Evolutionary conservation across 2,888 invertebrate genomes (phyloP).

Genomic region (Corythucha ciliata): DNA sequence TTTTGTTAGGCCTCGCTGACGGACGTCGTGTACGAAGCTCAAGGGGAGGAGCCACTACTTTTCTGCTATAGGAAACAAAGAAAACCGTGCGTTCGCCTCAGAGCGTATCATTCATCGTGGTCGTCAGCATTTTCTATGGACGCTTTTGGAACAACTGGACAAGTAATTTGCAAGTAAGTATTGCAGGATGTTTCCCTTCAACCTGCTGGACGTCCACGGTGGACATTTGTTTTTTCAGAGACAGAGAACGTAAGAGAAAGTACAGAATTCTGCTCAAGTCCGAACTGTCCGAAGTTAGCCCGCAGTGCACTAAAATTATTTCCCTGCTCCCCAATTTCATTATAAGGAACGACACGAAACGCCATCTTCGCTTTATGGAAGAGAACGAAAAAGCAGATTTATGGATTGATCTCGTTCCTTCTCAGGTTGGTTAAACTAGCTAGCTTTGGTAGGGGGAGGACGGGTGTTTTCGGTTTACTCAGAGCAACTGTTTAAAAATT

Average conservation of each 20-base stretch:
- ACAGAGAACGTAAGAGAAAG: slow-evolving; percentile 59
- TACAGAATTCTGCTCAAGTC: slow-evolving; percentile 64
- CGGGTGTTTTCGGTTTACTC: background rate
- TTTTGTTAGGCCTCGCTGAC: slow-evolving; percentile 52
- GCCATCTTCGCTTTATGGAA: slow-evolving; percentile 64
- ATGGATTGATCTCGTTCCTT: slow-evolving; percentile 65
- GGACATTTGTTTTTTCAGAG: slow-evolving; percentile 47
- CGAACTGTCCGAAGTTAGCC: slow-evolving; percentile 59
- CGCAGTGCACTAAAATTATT: slow-evolving; percentile 66
- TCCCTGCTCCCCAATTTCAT: slow-evolving; percentile 71
- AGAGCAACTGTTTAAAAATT: too few species aligned
- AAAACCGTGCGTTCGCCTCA: slow-evolving; percentile 46
- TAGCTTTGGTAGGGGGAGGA: background rate
- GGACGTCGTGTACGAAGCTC: slow-evolving; percentile 50
- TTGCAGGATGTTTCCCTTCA: background rate
- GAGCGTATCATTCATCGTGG: slow-evolving; percentile 57
- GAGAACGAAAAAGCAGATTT: slow-evolving; percentile 74
- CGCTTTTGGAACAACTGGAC: slow-evolving; percentile 64
- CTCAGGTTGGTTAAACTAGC: slow-evolving; percentile 19
- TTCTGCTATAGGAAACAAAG: slow-evolving; percentile 53
- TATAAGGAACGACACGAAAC: slow-evolving; percentile 60
- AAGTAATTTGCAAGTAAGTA: slow-evolving; percentile 46
- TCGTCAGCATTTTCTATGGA: slow-evolving; percentile 55
- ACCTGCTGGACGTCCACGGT: background rate
- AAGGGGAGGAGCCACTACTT: slow-evolving; percentile 56